Evolutionary conservation across 2,888 invertebrate genomes (phyloP).

Genomic region (Doris montereyensis): DNA sequence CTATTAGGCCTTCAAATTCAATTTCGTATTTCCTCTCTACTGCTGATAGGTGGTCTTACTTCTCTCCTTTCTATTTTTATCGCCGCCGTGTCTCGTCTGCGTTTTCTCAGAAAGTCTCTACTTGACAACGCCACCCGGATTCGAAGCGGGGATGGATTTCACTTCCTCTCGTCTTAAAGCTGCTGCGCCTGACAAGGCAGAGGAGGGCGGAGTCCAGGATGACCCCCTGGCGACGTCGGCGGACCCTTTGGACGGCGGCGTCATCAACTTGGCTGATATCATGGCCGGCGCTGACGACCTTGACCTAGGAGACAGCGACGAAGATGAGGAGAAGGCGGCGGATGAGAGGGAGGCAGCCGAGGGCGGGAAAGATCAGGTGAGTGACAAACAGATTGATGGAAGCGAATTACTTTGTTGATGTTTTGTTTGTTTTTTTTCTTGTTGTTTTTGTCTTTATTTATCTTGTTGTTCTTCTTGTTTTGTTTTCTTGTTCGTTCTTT

Average conservation of each 20-base stretch:
- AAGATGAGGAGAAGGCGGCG: constrained; percentile 46
- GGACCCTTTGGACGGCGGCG: constrained; percentile 22
- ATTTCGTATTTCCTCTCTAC: no score
- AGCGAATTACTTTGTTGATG: neutral
- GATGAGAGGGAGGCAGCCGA: neutral
- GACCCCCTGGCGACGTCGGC: neutral
- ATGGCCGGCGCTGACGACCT: constrained; percentile 62
- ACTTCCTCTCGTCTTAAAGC: no score
- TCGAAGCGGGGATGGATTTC: constrained; percentile 27
- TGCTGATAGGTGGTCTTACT: no score
- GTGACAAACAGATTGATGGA: no score
- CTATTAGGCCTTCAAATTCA: neutral
- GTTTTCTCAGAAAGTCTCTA: constrained; percentile 18
- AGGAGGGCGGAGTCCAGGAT: no score
- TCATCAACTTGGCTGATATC: constrained; percentile 59
- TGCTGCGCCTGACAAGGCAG: no score
- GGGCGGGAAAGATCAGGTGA: neutral
- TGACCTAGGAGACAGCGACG: constrained; percentile 60
- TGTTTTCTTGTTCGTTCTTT: no score
- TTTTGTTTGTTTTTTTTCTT: constrained; percentile 1
- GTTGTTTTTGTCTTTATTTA: neutral
- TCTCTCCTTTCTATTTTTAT: no score
- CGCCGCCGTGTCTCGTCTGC: no score
- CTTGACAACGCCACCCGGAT: constrained; percentile 32
- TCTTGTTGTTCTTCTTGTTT: neutral